phyloP scores from a whole-genome alignment of 2,888 invertebrate species.

The Embidobia sp. region DNA sequence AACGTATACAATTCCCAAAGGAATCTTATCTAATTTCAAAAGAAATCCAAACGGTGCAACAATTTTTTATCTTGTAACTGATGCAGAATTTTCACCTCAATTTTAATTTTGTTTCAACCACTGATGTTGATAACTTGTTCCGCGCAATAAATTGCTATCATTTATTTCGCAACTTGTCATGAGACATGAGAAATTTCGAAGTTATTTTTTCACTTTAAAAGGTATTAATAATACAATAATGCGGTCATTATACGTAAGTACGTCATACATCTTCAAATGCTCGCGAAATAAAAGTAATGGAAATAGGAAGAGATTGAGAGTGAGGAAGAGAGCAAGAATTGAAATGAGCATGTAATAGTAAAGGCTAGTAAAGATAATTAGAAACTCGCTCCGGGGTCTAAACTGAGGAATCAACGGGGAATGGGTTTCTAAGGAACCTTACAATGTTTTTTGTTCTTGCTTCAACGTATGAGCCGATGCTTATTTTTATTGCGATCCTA shows the following conservation, averaged over 20 bases:
- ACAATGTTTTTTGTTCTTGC: not conserved
- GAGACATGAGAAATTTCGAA: slow-evolving; percentile 5
- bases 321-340: slow-evolving; percentile 45
- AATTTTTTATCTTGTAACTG: too few relatives aligned
- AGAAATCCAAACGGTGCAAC: too few relatives aligned
- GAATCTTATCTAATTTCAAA: too few relatives aligned
- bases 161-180: slow-evolving; percentile 27
- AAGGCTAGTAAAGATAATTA: slow-evolving; percentile 71
- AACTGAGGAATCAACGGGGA: slow-evolving; percentile 22
- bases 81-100: too few relatives aligned
- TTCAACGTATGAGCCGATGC: too few relatives aligned
- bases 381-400: slow-evolving; percentile 67
- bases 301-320: slow-evolving; percentile 54
- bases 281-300: slow-evolving; percentile 44
- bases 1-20: too few relatives aligned
- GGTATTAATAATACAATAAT: slow-evolving; percentile 40
- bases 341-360: slow-evolving; percentile 29
- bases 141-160: slow-evolving; percentile 20
- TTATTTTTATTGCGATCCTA: not conserved
- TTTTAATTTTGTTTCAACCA: too few relatives aligned
- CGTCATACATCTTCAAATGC: slow-evolving; percentile 24
- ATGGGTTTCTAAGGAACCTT: slow-evolving; percentile 17
- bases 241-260: slow-evolving; percentile 20
- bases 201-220: slow-evolving; percentile 25
- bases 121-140: slow-evolving; percentile 26